Percentiles rank a stretch among this genome's conserved stretches.
phyloP scores from a whole-genome alignment of 2,888 invertebrate genomes.

The Epinotia demarniana region DNA sequence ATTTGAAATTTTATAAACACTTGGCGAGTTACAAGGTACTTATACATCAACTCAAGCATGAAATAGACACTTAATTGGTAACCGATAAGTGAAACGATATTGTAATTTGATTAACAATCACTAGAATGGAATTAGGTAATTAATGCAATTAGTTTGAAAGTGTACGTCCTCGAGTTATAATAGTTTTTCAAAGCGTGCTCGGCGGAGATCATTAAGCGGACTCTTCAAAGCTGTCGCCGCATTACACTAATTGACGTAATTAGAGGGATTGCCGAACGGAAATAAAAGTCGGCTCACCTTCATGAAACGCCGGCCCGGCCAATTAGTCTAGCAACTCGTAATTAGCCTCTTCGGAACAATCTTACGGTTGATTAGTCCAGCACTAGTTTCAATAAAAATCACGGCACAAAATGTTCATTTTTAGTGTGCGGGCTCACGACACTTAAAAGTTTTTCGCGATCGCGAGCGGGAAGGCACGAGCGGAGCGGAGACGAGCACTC shows the following conservation, averaged over 20 bases:
- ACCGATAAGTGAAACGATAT: conserved; percentile 35
- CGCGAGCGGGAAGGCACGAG: conserved; percentile 56
- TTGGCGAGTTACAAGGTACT: conserved; percentile 15
- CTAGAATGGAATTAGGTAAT: conserved; percentile 31
- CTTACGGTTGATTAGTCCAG: conserved; percentile 67
- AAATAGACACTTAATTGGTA: conserved; percentile 39
- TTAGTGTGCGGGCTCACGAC: conserved; percentile 61
- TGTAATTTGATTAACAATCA: conserved; percentile 33
- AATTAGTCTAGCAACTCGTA: conserved; percentile 81
- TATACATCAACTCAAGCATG: conserved; percentile 20
- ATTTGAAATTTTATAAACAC: conserved; percentile 26
- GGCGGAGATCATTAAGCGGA: conserved; percentile 77
- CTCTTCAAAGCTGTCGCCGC: conserved; percentile 83
- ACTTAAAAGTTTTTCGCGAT: conserved; percentile 82
- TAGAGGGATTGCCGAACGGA: conserved; percentile 84
- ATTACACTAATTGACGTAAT: conserved; percentile 85
- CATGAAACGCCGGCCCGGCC: conserved; percentile 83
- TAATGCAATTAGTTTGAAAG: conserved; percentile 42
- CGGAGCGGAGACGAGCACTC: conserved; percentile 63
- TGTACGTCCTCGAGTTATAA: conserved; percentile 55
- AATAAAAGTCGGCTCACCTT: conserved; percentile 84
- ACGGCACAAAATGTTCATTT: conserved; percentile 75
- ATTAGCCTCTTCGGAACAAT: conserved; percentile 79
- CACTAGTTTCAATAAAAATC: conserved; percentile 64
- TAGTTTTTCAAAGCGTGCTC: conserved; percentile 68